A percentile compares a stretch with the other conserved stretches of the same genome.
Conservation (phyloP, 2,888 invertebrate species). For the Lepetodrilus schrolli region DNA sequence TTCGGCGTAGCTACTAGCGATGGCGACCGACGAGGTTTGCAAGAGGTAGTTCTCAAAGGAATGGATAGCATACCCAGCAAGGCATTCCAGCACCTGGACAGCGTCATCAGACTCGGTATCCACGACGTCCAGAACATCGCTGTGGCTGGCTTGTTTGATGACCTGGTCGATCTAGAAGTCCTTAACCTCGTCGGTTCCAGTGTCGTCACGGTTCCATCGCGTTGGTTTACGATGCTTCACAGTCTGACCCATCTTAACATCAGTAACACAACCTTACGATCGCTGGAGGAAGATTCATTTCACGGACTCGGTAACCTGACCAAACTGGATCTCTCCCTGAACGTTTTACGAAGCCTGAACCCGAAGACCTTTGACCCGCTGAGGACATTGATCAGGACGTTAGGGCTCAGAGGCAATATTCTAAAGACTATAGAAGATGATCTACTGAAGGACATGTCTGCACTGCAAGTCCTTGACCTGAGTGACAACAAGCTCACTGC, state of each 20-base stretch:
- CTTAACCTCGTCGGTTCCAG: conserved; percentile 36
- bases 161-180: conserved; percentile 29
- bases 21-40: conserved; percentile 19
- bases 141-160: conserved; percentile 24
- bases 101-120: conserved; percentile 30
- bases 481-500: conserved; percentile 36
- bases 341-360: conserved; percentile 26
- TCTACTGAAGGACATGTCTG: conserved; percentile 4
- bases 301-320: conserved; percentile 32
- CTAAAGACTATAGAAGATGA: conserved; percentile 23
- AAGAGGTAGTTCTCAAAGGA: conserved; percentile 34
- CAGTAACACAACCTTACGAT: conserved; percentile 30
- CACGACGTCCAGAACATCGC: conserved; percentile 32
- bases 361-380: conserved; percentile 30
- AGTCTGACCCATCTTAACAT: conserved; percentile 37
- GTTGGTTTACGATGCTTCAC: conserved; percentile 38
- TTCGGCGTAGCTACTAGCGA: neutral
- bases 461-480: conserved; percentile 32
- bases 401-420: conserved; percentile 33
- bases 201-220: conserved; percentile 31
- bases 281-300: conserved; percentile 33
- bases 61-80: conserved; percentile 32
- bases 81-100: conserved; percentile 31
- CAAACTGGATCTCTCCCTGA: conserved; percentile 40
- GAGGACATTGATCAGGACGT: conserved; percentile 25